Conservation (phyloP, 2,888 invertebrate species). For the Drosophila anomalata region DNA sequence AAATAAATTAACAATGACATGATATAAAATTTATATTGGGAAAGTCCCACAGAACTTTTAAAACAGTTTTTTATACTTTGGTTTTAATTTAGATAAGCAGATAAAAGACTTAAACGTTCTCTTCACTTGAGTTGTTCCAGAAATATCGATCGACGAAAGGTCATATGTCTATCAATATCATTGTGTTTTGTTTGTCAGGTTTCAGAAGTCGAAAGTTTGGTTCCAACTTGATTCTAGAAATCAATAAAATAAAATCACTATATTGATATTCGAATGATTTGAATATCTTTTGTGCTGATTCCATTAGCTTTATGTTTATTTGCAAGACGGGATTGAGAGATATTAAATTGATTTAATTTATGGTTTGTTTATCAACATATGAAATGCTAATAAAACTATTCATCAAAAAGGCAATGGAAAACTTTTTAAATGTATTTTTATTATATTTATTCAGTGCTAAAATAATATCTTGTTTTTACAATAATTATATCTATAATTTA, state of each 20-base stretch:
- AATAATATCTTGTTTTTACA: too few relatives aligned
- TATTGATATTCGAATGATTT: constrained; percentile 1
- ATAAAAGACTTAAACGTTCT: background rate
- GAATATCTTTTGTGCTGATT: constrained; percentile 11
- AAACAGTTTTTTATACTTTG: constrained; percentile 30
- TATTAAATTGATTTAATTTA: background rate
- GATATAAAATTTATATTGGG: constrained; percentile 45
- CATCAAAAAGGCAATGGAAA: background rate
- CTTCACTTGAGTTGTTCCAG: constrained; percentile 1
- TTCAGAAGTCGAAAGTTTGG: constrained; percentile 11
- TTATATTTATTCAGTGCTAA: background rate
- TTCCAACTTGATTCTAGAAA: constrained; percentile 47
- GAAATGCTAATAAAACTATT: background rate
- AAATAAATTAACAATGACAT: constrained; percentile 33
- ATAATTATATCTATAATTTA: too few relatives aligned
- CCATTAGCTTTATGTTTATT: constrained; percentile 7
- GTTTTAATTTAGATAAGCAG: constrained; percentile 13
- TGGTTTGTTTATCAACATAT: constrained; percentile 3
- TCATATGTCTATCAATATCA: constrained; percentile 34
- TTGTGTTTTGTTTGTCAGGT: constrained; percentile 5
- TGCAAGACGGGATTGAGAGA: background rate
- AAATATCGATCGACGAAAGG: constrained; percentile 40
- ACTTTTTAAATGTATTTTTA: background rate
- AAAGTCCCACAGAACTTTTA: constrained; percentile 52
- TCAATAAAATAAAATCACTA: constrained; percentile 12